Evolutionary conservation across 2,113 vertebrate species (phyloP).

Genomic region (Aegotheles bennettii): DNA sequence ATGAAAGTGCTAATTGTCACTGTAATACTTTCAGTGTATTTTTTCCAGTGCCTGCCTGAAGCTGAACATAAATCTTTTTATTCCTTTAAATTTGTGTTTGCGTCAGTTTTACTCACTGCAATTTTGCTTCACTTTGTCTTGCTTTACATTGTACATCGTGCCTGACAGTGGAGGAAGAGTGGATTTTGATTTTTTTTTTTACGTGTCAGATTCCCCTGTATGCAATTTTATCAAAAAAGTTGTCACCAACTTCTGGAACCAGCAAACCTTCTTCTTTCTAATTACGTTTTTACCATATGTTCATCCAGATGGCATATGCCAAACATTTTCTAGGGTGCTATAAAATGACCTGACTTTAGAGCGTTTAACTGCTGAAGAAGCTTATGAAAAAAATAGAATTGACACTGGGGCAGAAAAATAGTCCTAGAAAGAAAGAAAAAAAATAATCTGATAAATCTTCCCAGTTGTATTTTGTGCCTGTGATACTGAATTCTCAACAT

Average conservation of each 20-base stretch:
- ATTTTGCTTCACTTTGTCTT: slow-evolving; percentile 3
- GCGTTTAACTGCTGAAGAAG: slow-evolving; percentile 55
- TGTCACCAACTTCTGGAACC: slow-evolving; percentile 49
- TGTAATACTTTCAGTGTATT: not conserved
- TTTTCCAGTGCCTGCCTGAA: not conserved
- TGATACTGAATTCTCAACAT: not conserved
- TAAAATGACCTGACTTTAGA: slow-evolving; percentile 67
- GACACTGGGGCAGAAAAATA: slow-evolving; percentile 11
- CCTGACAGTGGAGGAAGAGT: not conserved
- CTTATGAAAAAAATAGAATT: slow-evolving; percentile 45
- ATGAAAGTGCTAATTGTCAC: not conserved
- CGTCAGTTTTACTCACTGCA: not conserved
- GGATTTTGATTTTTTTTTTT: not conserved
- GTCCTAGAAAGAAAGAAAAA: not conserved
- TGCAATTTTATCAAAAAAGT: slow-evolving; percentile 58
- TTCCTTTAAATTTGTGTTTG: not conserved
- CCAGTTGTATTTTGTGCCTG: not conserved
- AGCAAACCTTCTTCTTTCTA: slow-evolving; percentile 47
- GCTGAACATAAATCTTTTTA: not conserved
- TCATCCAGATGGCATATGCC: slow-evolving; percentile 66
- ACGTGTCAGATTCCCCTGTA: slow-evolving; percentile 46
- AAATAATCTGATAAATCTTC: not conserved
- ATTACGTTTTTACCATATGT: slow-evolving; percentile 69
- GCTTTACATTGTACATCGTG: not conserved
- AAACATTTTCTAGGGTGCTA: slow-evolving; percentile 64